Evolutionary conservation across 2,888 invertebrate genomes (phyloP).

Genomic region (Ypsolopha scabrella): DNA sequence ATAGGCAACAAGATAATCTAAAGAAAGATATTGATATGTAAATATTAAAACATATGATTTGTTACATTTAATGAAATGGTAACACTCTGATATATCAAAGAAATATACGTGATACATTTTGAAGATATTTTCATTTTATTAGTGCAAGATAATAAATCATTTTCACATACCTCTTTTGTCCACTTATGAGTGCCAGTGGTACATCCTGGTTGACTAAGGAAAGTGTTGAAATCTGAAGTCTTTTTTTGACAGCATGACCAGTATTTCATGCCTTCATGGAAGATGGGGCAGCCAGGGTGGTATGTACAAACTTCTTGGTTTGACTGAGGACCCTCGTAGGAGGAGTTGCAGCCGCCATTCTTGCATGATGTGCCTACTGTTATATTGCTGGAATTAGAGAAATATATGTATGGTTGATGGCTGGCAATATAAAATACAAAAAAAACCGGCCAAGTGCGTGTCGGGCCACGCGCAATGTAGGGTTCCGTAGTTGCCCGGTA

Average conservation of each 20-base stretch:
- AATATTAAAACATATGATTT: neutral
- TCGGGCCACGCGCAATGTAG: no score
- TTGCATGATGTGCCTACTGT: slow-evolving; percentile 85
- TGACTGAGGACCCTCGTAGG: slow-evolving; percentile 75
- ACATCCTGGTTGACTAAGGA: slow-evolving; percentile 94
- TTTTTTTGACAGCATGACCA: slow-evolving; percentile 97
- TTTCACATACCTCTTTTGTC: slow-evolving; percentile 74
- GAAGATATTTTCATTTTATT: no score
- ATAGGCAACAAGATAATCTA: no score
- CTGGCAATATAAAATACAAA: no score
- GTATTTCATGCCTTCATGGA: slow-evolving; percentile 97
- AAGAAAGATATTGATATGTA: no score
- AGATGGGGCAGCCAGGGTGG: slow-evolving; percentile 92
- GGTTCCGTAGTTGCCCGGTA: no score
- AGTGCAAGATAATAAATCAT: neutral
- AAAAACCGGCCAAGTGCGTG: no score
- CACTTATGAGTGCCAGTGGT: slow-evolving; percentile 87
- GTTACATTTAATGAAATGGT: neutral
- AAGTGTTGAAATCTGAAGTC: slow-evolving; percentile 94
- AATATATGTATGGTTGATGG: no score
- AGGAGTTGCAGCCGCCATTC: slow-evolving; percentile 82
- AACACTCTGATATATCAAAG: no score
- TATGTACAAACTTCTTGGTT: slow-evolving; percentile 76
- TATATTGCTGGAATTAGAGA: slow-evolving; percentile 43
- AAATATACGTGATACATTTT: no score